Base-by-base conservation (phyloP, 2,113 vertebrate species). In the Bucco capensis region DNA sequence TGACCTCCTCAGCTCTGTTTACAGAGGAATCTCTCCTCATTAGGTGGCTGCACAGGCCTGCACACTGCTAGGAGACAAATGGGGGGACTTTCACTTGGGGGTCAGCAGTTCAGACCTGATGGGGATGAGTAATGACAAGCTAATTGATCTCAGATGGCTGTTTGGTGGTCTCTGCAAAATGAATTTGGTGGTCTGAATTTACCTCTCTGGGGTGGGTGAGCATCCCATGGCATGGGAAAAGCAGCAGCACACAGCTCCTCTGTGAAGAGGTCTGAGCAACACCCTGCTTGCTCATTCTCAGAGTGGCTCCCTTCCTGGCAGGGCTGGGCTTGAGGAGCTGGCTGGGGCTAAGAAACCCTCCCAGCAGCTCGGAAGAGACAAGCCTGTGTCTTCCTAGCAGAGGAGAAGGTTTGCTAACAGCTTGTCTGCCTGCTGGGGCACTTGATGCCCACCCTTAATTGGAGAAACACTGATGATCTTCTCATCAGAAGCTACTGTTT, bases 121-220 rank as follows among this genome's bases (percentile, higher is more conserved):
- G 79, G 83, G 93, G 69, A 91, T 88, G 92, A 92, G 83, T 89
- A 92, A 94, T 54, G 88, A 94, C 93, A 94, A 92, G 79, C 85
- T 94, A 92, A 94, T 91, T 91, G 93, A 91, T 92, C 91, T 94
- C 94, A 88, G 91, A 89, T 80, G 93, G 93, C 91, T 23, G 0
- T 47, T 95, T 77, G 90, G 89, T 94, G 82, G 91, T 89, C 88
- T 91, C 82, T 47, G 51, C 69, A 76, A 94, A 94, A 94, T 91
- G 67, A 94, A 89, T 91, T 82, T 88, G 91, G 89, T 80, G 89
- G 78, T 88, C 85, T 64, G 38, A 69, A 82, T 79, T 95, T 85
- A 47, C 0, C 2, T 89, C 95, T 73, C 64, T 6, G 0, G 30
- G 82, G n/a, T n/a, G 93, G 89, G 51, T 0, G 0, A 70, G 22